A percentile compares a stretch with the other conserved stretches of the same genome.
Evolutionary conservation across 2,888 invertebrate genomes (phyloP).

Genomic region (Acanthopleura granulata): DNA sequence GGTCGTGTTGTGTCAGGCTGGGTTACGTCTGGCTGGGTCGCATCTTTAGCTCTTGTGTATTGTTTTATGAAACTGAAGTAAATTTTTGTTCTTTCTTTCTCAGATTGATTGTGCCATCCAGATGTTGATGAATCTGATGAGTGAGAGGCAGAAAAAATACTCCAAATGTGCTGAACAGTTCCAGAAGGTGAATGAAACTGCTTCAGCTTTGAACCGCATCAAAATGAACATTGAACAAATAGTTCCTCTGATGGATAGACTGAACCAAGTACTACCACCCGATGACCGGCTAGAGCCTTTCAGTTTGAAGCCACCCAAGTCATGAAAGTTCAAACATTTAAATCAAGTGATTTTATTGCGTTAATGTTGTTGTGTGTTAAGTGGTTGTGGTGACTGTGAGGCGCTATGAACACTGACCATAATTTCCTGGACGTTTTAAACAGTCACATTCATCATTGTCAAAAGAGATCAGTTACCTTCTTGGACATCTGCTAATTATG

Average conservation of each 20-base stretch:
- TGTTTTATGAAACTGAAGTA: background rate
- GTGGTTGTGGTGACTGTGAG: no score
- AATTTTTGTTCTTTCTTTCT: constrained; percentile 23
- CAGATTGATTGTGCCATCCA: constrained; percentile 82
- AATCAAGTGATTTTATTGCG: no score
- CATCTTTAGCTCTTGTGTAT: no score
- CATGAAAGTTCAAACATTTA: background rate
- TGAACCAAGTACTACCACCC: constrained; percentile 86
- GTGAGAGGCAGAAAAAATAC: constrained; percentile 86
- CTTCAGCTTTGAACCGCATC: constrained; percentile 85
- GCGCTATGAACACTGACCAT: no score
- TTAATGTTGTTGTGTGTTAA: no score
- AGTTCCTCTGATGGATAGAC: constrained; percentile 85
- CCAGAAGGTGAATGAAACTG: constrained; percentile 84
- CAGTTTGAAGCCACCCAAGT: constrained; percentile 20
- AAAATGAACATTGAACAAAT: constrained; percentile 87
- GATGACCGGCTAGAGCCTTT: constrained; percentile 89
- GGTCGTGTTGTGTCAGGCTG: no score
- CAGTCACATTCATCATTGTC: no score
- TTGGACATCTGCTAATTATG: no score
- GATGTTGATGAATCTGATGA: constrained; percentile 78
- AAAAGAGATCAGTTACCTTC: no score
- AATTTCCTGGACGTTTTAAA: no score
- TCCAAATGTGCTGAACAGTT: constrained; percentile 89
- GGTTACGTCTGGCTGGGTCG: no score